These are phyloP conservation scores for Mionectes olivaceus DNA, from an alignment of 2,797 vertebrate genomes.

Conservation along the genomic window DNA sequence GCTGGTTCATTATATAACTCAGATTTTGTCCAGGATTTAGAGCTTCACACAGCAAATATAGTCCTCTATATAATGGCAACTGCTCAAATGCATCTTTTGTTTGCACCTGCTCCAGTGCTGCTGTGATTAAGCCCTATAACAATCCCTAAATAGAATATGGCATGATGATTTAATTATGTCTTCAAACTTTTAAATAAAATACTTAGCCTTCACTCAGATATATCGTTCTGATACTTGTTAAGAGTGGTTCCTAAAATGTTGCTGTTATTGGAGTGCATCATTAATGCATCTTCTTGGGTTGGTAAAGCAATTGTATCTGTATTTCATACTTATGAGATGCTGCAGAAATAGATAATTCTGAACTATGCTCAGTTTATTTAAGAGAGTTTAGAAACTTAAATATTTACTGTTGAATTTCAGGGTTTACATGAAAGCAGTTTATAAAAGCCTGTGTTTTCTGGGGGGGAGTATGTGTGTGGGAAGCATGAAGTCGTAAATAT, in stretches of 20 bases:
- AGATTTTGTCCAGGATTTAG: not conserved
- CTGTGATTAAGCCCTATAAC: not conserved
- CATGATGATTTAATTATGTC: not conserved
- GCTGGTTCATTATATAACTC: not conserved
- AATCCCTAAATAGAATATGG: not conserved
- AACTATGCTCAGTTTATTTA: not conserved
- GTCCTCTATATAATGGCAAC: not conserved
- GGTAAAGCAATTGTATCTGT: not conserved
- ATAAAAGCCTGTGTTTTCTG: not conserved
- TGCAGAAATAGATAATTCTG: not conserved
- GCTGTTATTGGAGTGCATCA: constrained; percentile 26
- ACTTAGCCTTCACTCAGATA: not conserved
- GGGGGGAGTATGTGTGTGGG: no score
- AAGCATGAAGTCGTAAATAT: not conserved
- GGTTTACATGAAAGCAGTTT: rapidly evolving
- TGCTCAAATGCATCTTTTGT: not conserved
- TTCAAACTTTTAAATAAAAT: not conserved
- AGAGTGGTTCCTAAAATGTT: not conserved
- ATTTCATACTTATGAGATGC: not conserved
- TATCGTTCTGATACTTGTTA: not conserved
- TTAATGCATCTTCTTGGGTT: constrained; percentile 17
- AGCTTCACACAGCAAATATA: not conserved
- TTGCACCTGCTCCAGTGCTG: not conserved
- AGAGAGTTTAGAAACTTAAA: not conserved
- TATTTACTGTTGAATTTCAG: not conserved